A percentile compares a stretch with the other conserved stretches of the same genome.
phyloP scores from a whole-genome alignment of 2,888 invertebrate genomes.

The Ophion slaviceki region DNA sequence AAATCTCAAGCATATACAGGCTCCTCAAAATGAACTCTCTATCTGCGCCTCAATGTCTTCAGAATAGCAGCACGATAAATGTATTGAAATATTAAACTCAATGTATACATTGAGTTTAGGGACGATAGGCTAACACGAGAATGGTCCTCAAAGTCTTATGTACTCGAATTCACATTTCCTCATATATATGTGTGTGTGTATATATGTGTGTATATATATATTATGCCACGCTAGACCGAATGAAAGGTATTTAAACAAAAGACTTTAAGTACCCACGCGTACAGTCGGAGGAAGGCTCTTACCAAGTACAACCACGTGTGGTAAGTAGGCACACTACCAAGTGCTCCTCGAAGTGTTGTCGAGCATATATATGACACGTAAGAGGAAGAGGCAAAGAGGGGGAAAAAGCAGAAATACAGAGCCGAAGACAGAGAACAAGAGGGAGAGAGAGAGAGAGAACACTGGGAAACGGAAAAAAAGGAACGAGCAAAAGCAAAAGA shows the following conservation, averaged over 20 bases:
- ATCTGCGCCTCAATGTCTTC: no score
- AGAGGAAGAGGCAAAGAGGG: neutral
- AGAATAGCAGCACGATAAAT: no score
- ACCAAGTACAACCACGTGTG: slow-evolving; percentile 43
- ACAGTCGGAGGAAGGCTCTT: slow-evolving; percentile 27
- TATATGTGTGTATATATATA: no score
- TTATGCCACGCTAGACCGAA: slow-evolving; percentile 59
- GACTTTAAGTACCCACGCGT: slow-evolving; percentile 56
- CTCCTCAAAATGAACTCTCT: no score
- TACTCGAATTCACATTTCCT: no score
- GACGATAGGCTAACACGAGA: no score
- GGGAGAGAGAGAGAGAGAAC: neutral
- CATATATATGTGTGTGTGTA: no score
- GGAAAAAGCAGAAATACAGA: neutral
- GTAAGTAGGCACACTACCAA: slow-evolving; percentile 50
- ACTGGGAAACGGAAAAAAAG: slow-evolving; percentile 1
- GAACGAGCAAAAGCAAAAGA: neutral
- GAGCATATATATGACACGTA: slow-evolving; percentile 16
- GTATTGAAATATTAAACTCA: no score
- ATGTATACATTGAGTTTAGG: no score
- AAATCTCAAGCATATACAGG: no score
- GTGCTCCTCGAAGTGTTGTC: slow-evolving; percentile 45
- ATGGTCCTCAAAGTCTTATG: no score
- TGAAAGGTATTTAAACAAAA: slow-evolving; percentile 64
- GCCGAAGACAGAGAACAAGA: neutral